A percentile compares a stretch with the other conserved stretches of the same genome.
phyloP scores from a whole-genome alignment of 2,797 vertebrate genomes.

The Mus spretus region DNA sequence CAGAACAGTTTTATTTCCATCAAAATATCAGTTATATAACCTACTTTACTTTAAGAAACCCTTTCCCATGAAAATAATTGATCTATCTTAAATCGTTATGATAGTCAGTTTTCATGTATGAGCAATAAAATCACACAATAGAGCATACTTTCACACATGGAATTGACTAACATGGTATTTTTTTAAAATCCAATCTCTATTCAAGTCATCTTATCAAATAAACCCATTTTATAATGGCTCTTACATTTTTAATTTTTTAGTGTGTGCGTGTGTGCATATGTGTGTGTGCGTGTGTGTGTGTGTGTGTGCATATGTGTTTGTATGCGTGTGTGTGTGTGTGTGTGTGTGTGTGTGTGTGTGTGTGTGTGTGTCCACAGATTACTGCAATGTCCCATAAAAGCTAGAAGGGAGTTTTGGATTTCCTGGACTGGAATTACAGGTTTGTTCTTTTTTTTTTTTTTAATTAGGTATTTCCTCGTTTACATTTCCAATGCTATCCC shows the following conservation, averaged over 20 bases:
- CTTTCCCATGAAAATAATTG: neutral
- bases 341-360: too few species aligned
- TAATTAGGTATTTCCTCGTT: too few species aligned
- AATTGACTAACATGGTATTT: neutral
- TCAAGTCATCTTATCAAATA: neutral
- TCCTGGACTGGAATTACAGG: neutral
- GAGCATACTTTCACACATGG: neutral
- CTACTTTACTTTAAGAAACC: neutral
- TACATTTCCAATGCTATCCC: too few species aligned
- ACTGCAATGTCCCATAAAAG: neutral
- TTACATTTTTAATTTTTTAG: neutral
- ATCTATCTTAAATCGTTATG: neutral
- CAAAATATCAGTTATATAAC: neutral
- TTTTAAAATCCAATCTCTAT: too few species aligned
- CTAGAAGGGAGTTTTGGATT: neutral
- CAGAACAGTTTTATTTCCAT: neutral
- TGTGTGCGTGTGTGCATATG: too few species aligned
- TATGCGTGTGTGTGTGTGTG: too few species aligned
- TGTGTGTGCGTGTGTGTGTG: too few species aligned
- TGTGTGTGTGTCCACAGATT: neutral
- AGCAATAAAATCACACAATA: neutral
- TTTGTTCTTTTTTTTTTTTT: neutral
- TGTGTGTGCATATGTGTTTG: too few species aligned
- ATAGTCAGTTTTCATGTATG: neutral
- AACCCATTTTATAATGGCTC: neutral